Evolutionary conservation across 2,888 invertebrate genomes (phyloP).

Genomic region (Sinopyrophorus schimmeli): DNA sequence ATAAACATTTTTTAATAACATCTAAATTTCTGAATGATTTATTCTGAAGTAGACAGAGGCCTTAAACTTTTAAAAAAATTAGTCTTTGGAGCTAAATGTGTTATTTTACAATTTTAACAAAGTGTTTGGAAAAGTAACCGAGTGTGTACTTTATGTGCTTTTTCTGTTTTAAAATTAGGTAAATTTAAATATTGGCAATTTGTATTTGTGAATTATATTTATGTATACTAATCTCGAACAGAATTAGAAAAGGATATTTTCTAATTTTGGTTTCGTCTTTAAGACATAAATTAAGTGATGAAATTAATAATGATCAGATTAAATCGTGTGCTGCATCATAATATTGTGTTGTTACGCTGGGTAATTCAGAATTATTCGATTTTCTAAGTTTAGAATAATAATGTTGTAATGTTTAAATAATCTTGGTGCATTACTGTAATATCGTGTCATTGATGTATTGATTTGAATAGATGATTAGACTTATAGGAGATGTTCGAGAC

Average conservation of each 20-base stretch:
- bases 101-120: no score
- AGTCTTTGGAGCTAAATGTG: neutral
- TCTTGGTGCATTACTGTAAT: conserved; percentile 36
- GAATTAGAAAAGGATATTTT: conserved; percentile 2
- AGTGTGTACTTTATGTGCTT: conserved; percentile 19
- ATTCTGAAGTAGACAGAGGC: conserved; percentile 18
- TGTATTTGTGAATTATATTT: conserved; percentile 9
- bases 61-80: conserved; percentile 17
- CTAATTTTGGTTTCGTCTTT: conserved; percentile 16
- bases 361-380: conserved; percentile 38
- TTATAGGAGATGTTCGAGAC: conserved; percentile 31
- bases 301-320: conserved; percentile 5
- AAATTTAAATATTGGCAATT: conserved; percentile 26
- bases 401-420: conserved; percentile 32
- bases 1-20: conserved; percentile 3
- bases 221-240: conserved; percentile 14
- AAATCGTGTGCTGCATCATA: conserved; percentile 11
- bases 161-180: conserved; percentile 8
- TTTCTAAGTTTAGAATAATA: conserved; percentile 26
- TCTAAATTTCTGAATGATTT: no score
- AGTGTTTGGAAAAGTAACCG: no score
- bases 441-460: conserved; percentile 37
- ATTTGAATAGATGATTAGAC: conserved; percentile 14
- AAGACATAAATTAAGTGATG: conserved; percentile 18
- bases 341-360: conserved; percentile 19